These are phyloP conservation scores for Psittacara wagleri DNA, from an alignment of 2,113 vertebrate species.

Conservation along the genomic window DNA sequence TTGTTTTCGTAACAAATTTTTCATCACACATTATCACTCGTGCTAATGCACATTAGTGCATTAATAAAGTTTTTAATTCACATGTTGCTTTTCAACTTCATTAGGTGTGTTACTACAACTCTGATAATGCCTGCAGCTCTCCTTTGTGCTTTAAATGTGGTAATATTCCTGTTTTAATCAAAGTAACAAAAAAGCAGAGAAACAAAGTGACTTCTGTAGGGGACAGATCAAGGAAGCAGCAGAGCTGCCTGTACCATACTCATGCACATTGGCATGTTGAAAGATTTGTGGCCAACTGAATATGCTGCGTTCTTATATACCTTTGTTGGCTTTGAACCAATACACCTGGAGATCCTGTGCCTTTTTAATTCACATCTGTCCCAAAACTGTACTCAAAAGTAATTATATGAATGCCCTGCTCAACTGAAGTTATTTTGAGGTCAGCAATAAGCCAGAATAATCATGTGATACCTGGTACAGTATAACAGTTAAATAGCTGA, in stretches of 20 bases:
- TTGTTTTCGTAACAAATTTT: background rate
- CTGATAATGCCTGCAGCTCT: background rate
- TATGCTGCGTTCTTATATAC: background rate
- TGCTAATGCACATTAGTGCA: background rate
- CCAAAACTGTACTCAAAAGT: background rate
- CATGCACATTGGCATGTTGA: background rate
- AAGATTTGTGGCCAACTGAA: background rate
- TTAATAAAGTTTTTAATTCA: background rate
- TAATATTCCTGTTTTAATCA: background rate
- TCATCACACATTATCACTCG: background rate
- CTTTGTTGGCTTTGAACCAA: background rate
- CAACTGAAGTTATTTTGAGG: background rate
- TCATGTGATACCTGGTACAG: background rate
- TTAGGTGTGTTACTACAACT: background rate
- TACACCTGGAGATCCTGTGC: background rate
- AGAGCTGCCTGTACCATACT: fast-evolving
- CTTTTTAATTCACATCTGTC: background rate
- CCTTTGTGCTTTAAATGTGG: background rate
- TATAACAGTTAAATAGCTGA: background rate
- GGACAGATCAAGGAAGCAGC: background rate
- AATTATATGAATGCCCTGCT: background rate
- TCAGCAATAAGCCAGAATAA: background rate
- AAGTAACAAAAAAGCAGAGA: background rate
- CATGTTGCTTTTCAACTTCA: background rate
- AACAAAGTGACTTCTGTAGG: background rate